Percentiles rank a stretch among this genome's conserved stretches.
These are phyloP conservation scores for Pandion haliaetus DNA, from an alignment of 2,113 vertebrate species.

Conservation along the genomic window DNA sequence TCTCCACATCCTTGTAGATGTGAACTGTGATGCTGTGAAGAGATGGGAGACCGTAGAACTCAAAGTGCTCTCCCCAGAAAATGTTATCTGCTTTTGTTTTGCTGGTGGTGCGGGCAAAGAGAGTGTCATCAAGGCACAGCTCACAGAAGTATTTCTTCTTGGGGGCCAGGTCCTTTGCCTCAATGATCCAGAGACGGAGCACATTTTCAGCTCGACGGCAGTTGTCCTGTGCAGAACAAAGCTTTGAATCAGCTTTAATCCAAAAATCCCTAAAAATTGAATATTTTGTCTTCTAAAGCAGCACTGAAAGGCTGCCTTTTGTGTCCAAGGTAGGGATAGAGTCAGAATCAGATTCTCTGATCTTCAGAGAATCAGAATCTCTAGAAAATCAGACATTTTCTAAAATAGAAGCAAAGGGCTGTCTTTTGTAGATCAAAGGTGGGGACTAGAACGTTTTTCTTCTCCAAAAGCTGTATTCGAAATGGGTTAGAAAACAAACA, in stretches of 20 bases:
- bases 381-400: background rate
- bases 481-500: background rate
- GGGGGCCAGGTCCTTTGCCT: constrained; percentile 93
- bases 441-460: background rate
- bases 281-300: background rate
- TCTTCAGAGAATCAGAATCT: background rate
- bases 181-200: constrained; percentile 95
- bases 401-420: background rate
- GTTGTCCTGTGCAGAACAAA: constrained; percentile 84
- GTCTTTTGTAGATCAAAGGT: background rate
- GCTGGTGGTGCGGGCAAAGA: constrained; percentile 96
- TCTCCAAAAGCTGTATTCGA: background rate
- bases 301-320: background rate
- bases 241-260: background rate
- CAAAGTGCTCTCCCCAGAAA: constrained; percentile 98
- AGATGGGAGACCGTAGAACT: constrained; percentile 85
- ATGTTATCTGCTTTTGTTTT: constrained; percentile 91
- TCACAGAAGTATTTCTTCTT: constrained; percentile 99
- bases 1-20: constrained; percentile 93
- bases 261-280: background rate
- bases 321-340: background rate
- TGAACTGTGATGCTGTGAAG: constrained; percentile 90
- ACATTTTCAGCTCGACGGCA: constrained; percentile 88
- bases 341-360: background rate
- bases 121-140: constrained; percentile 94